Percentiles rank a stretch among this genome's conserved stretches.
Evolutionary conservation across 2,797 vertebrate genomes (phyloP).

Genomic region (Liparis tanakae): DNA sequence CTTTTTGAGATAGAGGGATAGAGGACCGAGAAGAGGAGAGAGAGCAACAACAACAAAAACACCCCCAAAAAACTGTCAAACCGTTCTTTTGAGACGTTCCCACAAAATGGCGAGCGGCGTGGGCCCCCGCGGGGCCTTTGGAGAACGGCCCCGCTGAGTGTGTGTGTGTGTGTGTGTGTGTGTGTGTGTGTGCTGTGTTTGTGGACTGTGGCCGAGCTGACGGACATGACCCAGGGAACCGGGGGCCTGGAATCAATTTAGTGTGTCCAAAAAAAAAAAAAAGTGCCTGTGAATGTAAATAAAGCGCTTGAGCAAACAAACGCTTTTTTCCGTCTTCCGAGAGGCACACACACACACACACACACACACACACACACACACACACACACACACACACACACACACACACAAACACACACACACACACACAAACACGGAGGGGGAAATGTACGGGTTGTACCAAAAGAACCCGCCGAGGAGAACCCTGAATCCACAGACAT

Average conservation of each 20-base stretch:
- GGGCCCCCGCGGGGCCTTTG: slow-evolving; percentile 26
- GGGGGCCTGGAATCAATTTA: slow-evolving; percentile 86
- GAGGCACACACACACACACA: slow-evolving; percentile 76
- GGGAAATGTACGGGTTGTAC: slow-evolving; percentile 56
- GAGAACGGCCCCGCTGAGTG: slow-evolving; percentile 77
- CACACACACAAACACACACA: too few species aligned
- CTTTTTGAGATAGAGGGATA: background rate
- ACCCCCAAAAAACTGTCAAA: too few species aligned
- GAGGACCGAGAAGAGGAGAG: too few species aligned
- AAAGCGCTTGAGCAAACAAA: slow-evolving; percentile 84
- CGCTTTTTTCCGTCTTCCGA: slow-evolving; percentile 57
- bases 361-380: too few species aligned
- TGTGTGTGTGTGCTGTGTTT: slow-evolving; percentile 64
- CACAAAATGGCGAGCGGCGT: slow-evolving; percentile 71
- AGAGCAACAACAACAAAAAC: too few species aligned
- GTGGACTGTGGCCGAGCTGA: slow-evolving; percentile 78
- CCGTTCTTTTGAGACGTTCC: slow-evolving; percentile 60
- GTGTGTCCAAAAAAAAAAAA: slow-evolving; percentile 74
- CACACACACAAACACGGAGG: slow-evolving; percentile 72
- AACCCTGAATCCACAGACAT: slow-evolving; percentile 71
- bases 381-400: too few species aligned
- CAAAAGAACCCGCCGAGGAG: slow-evolving; percentile 62
- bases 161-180: slow-evolving; percentile 50
- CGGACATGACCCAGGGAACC: slow-evolving; percentile 81
- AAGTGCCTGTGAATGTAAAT: slow-evolving; percentile 83